Base-by-base conservation (phyloP, 2,113 vertebrate genomes). In the Actenoides hombroni region DNA sequence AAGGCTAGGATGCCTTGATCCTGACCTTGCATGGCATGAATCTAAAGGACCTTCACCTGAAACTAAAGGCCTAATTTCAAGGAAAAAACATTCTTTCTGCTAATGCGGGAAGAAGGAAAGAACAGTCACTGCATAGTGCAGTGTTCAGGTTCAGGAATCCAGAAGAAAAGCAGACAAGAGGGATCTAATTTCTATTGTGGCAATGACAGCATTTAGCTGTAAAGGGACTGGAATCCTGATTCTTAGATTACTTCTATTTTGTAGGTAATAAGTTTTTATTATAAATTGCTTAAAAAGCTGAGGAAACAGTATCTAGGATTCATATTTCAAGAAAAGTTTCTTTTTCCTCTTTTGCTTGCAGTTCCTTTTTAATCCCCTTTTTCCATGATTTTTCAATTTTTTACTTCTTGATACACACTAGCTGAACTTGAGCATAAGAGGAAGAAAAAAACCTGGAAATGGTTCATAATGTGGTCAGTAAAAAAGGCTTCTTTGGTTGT, bases 301-400 rank as follows among this genome's bases (percentile, higher is more conserved):
- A 80, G 5, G 7, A 24, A 91, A 53, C 4, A 53, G 18, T 9
- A 84, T 33, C 17, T 33, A 69, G 10, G 33, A 48, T 20, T n/a
- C 8, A 3, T 23, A 28, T 61, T 56, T 63, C 29, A 78, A 59
- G 10, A 54, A 70, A 61, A 65, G 11, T 21, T 57, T 6, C 0
- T 35, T 82, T 61, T 84, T 44, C 1, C 12, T 81, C 5, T 57
- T 80, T 11, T 40, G 21, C 4, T 83, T 40, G 21, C 4, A 37
- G 6, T 25, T 11, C 7, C 4, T 42, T 92, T 92, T 64, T 21
- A 71, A 68, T 29, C 1, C 5, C 3, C 1, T 2, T 63, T 57
- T 78, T 6, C 3, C 3, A 25, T n/a, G 9, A 1, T 29, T 57
- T 67, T 67, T 23, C 6, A 33, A 0, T 1, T 6, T 73, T 35